A percentile compares a stretch with the other conserved stretches of the same genome.
These are phyloP conservation scores for Stichopus chloronotus DNA, from an alignment of 35 echinoderm and acorn worm species.

Conservation along the genomic window DNA sequence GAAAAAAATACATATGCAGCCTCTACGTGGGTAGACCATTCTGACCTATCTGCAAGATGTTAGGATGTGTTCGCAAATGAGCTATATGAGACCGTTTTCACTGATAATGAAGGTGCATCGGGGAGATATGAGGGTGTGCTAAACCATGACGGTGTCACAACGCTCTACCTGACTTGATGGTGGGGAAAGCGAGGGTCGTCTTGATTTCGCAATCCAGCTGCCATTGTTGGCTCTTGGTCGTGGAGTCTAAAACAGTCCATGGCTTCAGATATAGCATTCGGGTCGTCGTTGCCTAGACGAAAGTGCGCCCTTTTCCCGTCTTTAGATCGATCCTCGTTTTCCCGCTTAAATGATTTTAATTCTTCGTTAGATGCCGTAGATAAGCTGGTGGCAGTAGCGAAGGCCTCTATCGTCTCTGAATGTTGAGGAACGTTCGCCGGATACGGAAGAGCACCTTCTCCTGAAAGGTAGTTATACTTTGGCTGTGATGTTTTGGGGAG, in stretches of 20 bases:
- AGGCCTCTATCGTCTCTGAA: constrained; percentile 89
- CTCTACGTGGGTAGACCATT: no score
- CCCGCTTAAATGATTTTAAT: constrained; percentile 55
- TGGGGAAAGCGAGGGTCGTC: constrained; percentile 80
- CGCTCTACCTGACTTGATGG: constrained; percentile 71
- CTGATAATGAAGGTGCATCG: no score
- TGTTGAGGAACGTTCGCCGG: constrained; percentile 47
- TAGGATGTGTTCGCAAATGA: no score
- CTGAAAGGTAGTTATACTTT: constrained; percentile 81
- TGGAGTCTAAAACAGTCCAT: constrained; percentile 61
- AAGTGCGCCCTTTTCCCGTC: constrained; percentile 86
- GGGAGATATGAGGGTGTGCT: no score
- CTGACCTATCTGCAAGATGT: no score
- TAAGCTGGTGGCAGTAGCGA: constrained; percentile 14
- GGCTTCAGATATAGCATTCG: constrained; percentile 54
- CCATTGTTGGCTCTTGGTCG: constrained; percentile 17
- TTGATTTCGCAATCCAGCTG: constrained; percentile 78
- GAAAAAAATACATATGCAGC: no score
- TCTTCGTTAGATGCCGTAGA: constrained; percentile 8
- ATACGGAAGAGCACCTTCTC: constrained; percentile 76
- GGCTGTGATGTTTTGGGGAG: constrained; percentile 35
- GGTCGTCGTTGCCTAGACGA: constrained; percentile 77
- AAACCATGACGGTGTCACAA: no score
- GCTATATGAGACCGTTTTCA: no score
- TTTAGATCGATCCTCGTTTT: constrained; percentile 71